phyloP scores from a whole-genome alignment of 2,888 invertebrate species.

The Frankliniella fusca region DNA sequence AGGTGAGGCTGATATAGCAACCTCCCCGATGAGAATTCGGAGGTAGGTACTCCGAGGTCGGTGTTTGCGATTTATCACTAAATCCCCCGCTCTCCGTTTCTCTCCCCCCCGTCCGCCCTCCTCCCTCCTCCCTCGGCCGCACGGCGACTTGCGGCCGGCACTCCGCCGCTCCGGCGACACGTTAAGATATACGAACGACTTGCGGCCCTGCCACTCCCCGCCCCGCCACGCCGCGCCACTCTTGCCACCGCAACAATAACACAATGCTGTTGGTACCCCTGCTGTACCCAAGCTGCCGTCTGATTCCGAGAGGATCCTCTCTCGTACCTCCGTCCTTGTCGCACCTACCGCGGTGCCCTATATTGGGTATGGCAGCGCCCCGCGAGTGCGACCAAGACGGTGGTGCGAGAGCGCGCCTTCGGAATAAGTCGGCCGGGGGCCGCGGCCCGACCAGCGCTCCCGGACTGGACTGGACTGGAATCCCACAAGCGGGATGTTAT shows the following conservation, averaged over 20 bases:
- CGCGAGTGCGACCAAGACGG: too few species aligned
- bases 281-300: too few species aligned
- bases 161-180: background rate
- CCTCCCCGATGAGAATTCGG: too few species aligned
- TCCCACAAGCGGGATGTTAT: slow-evolving; percentile 1
- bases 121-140: too few species aligned
- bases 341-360: too few species aligned
- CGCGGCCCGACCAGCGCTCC: background rate
- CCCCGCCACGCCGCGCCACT: background rate
- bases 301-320: background rate
- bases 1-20: too few species aligned
- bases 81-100: too few species aligned
- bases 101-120: too few species aligned
- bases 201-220: background rate
- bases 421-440: too few species aligned
- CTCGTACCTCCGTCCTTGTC: background rate
- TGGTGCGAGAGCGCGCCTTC: background rate
- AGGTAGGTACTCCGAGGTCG: too few species aligned
- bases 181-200: background rate
- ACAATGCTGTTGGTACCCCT: background rate
- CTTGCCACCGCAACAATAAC: background rate
- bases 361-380: background rate
- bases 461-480: background rate
- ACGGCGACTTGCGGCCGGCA: too few species aligned
- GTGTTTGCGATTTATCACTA: too few species aligned